Conservation (phyloP, 2,888 invertebrate species). For the Scaptodrosophila latifasciaeformis region DNA sequence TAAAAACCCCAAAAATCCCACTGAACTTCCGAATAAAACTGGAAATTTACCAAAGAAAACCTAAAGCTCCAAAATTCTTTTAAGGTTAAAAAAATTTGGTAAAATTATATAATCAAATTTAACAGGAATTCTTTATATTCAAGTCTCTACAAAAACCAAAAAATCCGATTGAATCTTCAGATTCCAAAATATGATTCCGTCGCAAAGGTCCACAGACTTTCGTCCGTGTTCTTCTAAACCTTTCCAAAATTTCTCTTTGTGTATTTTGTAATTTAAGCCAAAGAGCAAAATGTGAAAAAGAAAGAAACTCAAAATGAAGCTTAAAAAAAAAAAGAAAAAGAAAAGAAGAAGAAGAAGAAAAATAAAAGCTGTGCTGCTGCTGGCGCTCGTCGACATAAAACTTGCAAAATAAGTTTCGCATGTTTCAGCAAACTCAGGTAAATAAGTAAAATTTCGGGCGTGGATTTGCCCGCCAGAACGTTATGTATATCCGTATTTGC, state of each 20-base stretch:
- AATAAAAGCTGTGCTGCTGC: constrained; percentile 53
- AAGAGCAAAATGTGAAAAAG: constrained; percentile 53
- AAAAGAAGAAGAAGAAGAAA: constrained; percentile 44
- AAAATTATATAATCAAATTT: too few relatives aligned
- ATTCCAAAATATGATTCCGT: not conserved
- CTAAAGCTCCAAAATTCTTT: too few relatives aligned
- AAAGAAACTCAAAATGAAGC: too few relatives aligned
- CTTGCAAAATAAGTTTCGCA: constrained; percentile 69
- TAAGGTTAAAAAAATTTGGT: too few relatives aligned
- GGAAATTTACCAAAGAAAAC: too few relatives aligned
- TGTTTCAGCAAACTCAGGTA: constrained; percentile 60
- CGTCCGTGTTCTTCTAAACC: too few relatives aligned
- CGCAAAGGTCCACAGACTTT: too few relatives aligned
- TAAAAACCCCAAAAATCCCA: too few relatives aligned
- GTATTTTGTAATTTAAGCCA: constrained; percentile 49
- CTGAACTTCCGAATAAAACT: too few relatives aligned
- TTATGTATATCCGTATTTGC: not conserved
- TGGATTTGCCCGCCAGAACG: constrained; percentile 35
- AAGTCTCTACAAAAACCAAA: too few relatives aligned
- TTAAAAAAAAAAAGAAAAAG: constrained; percentile 35
- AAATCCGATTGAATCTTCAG: not conserved
- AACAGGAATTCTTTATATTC: too few relatives aligned
- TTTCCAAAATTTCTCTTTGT: constrained; percentile 31
- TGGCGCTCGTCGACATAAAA: constrained; percentile 59
- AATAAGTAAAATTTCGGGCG: constrained; percentile 23